Base-by-base conservation (phyloP, 1,140 invertebrate genomes). In the Mesaphorura yosii region DNA sequence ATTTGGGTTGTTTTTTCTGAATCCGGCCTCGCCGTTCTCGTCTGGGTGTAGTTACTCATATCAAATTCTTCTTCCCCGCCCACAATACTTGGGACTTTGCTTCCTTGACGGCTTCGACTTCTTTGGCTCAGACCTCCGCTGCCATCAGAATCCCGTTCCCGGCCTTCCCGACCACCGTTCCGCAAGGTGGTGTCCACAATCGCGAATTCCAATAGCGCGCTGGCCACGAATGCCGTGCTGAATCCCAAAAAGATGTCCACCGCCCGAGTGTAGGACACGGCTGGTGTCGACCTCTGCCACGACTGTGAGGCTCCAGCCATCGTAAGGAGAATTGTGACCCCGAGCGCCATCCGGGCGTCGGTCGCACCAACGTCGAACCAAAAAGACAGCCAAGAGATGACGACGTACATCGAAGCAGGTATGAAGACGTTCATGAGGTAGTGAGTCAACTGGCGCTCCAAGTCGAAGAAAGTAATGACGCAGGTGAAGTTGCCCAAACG, bases 161-260 rank as follows among this genome's bases (percentile, higher is more conserved):
- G n/a, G n/a, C n/a, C n/a, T n/a, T n/a, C n/a, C n/a, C n/a, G n/a
- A n/a, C n/a, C n/a, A n/a, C n/a, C n/a, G n/a, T n/a, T n/a, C n/a
- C n/a, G n/a, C n/a, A n/a, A n/a, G n/a, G n/a, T n/a, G n/a, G n/a
- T n/a, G n/a, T n/a, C n/a, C n/a, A n/a, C n/a, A n/a, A n/a, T n/a
- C n/a, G n/a, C n/a, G n/a, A n/a, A n/a, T n/a, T n/a, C n/a, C n/a
- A n/a, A n/a, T n/a, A n/a, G n/a, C n/a, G n/a, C n/a, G n/a, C n/a
- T n/a, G n/a, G 77, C 77, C 25, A 76, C 76, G 62, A 76, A 77
- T 17, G 72, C 73, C 41, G 75, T 65, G 63, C 75, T 77, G 7
- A 74, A 71, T 37, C 74, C 74, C 19, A 74, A 76, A 75, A 75
- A 76, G 3, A 76, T 69, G 61, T 76, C 74, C 38, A 77, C 73